Evolutionary conservation across 2,113 vertebrate species (phyloP), one percentile per base, ranked within the genome.

Genomic region (Emydura subglobosa): DNA sequence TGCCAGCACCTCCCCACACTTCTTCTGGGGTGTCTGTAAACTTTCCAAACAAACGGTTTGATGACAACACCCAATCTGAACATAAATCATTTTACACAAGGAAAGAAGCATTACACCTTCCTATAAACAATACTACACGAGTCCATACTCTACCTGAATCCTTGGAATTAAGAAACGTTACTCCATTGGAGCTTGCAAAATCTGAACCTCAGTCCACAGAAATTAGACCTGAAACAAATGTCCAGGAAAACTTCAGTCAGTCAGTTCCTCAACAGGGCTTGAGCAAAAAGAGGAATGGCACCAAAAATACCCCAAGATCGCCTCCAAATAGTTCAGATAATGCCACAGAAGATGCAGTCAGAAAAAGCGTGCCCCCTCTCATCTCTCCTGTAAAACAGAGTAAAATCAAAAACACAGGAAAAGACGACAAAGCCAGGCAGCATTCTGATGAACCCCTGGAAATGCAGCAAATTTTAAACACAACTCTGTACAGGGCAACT

Each of bases 381-480:
- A 90, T 97, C 68, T 96, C 97, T 19, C 68, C 88, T 19, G 57
- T 95, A 83, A 98, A 97, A 87, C 97, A 98, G 83, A 98, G 92
- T 65, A 86, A 86, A 95, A 84, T 91, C 79, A 98, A 97, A 93
- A 97, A 98, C 88, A 96, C 93, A 83, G 97, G 97, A 93, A 98
- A 97, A 54, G 96, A 92, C 12, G 85, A 96, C 82, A 97, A 84
- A 92, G 72, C 95, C 82, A 92, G 97, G 7, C 93, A 98, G 22
- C 65, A 92, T 47, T 96, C 96, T 86, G 97, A 96, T 25, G 95
- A 97, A 82, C 93, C 95, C 78, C 83, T 68, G 82, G 98, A 98
- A 94, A 97, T 94, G 90, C 98, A 98, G 54, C 92, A 92, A 24
- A 97, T 98, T 96, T 96, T 98, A 89, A 99, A 99, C 7, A 96